A percentile compares a stretch with the other conserved stretches of the same genome.
Conservation (phyloP, 2,113 vertebrate species). For the Todiramphus saurophagus region DNA sequence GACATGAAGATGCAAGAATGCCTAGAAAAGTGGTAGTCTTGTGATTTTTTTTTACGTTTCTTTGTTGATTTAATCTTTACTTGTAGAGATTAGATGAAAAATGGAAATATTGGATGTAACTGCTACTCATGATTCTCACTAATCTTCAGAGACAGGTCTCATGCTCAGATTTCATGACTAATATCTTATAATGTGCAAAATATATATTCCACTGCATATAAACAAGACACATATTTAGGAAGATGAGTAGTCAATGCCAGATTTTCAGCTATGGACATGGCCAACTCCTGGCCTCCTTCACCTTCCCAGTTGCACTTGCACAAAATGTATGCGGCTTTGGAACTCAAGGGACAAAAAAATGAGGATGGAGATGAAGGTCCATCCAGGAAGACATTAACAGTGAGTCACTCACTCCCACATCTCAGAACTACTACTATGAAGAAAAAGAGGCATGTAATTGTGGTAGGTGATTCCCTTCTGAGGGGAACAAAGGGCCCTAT, state of each 20-base stretch:
- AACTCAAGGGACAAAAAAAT: too few species aligned
- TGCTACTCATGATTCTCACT: background rate
- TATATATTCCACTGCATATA: background rate
- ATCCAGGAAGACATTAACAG: too few species aligned
- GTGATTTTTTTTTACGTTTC: background rate
- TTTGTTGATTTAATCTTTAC: background rate
- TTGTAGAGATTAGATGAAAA: background rate
- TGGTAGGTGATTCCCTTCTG: too few species aligned
- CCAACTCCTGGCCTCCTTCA: too few species aligned
- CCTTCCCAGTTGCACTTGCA: too few species aligned
- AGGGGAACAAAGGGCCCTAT: too few species aligned
- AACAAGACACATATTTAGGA: background rate
- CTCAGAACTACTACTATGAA: too few species aligned
- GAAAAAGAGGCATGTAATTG: too few species aligned
- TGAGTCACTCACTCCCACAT: too few species aligned
- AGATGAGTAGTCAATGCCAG: background rate
- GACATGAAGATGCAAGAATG: accelerated
- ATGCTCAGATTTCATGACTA: background rate
- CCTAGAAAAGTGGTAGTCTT: background rate
- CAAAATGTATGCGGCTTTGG: too few species aligned
- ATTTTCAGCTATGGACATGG: background rate
- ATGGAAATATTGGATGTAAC: background rate
- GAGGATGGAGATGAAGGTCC: too few species aligned
- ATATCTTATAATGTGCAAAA: background rate
- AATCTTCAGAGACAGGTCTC: background rate